A percentile compares a stretch with the other conserved stretches of the same genome.
Conservation (phyloP, 2,113 vertebrate genomes). For the Gopherus flavomarginatus region DNA sequence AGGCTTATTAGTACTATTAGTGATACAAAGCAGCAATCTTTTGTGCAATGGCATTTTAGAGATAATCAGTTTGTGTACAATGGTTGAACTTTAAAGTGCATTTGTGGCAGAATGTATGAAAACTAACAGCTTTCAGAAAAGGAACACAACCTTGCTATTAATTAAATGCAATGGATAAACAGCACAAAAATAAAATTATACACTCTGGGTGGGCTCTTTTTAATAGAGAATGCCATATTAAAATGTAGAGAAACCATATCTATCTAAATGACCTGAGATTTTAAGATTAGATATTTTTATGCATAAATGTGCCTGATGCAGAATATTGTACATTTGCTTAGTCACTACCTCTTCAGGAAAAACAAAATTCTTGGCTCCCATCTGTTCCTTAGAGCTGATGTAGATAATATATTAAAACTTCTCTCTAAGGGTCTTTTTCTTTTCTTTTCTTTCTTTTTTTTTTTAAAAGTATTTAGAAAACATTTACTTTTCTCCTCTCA, state of each 20-base stretch:
- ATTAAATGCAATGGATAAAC: neutral
- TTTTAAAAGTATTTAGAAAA: too few relatives aligned
- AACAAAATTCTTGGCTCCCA: neutral
- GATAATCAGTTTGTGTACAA: neutral
- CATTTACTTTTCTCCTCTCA: neutral
- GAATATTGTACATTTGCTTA: neutral
- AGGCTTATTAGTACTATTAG: neutral
- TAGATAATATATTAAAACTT: neutral
- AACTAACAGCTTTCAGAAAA: neutral
- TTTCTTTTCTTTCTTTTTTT: too few relatives aligned
- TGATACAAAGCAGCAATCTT: neutral
- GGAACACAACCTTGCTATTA: neutral
- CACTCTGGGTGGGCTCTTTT: fast-evolving
- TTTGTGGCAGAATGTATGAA: neutral
- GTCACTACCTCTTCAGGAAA: neutral
- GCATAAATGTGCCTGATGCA: fast-evolving
- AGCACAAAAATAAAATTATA: fast-evolving
- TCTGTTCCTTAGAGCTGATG: too few relatives aligned
- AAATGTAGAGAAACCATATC: neutral
- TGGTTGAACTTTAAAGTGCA: neutral
- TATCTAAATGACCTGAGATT: neutral
- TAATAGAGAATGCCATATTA: neutral
- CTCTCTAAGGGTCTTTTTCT: neutral
- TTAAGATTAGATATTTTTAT: neutral
- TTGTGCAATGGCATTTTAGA: neutral